phyloP scores from a whole-genome alignment of 2,797 vertebrate genomes.

The Cossypha polioptera region DNA sequence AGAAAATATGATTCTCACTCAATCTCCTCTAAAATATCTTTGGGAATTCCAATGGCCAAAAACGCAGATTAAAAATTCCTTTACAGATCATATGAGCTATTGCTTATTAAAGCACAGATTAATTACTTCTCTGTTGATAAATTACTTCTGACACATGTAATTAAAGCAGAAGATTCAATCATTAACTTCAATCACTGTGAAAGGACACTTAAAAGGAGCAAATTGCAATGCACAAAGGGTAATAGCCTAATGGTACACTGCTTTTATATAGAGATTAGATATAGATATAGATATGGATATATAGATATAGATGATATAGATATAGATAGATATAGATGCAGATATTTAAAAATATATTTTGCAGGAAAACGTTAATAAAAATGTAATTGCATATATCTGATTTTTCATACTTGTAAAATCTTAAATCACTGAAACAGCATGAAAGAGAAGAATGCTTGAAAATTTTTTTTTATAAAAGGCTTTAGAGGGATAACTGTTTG shows the following conservation, averaged over 20 bases:
- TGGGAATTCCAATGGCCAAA: background rate
- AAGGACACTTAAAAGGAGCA: background rate
- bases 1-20: background rate
- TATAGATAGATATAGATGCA: too few relatives aligned
- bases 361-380: background rate
- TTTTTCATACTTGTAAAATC: background rate
- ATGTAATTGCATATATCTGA: background rate
- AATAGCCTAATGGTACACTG: background rate
- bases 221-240: background rate
- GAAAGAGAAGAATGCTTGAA: background rate
- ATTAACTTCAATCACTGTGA: constrained; percentile 34
- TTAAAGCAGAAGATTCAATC: constrained; percentile 45
- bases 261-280: background rate
- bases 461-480: background rate
- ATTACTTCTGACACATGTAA: constrained; percentile 58
- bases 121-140: constrained; percentile 61
- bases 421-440: background rate
- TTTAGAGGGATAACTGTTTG: background rate
- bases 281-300: too few relatives aligned
- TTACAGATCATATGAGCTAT: constrained; percentile 25
- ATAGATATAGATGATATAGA: background rate
- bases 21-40: constrained; percentile 4
- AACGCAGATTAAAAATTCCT: constrained; percentile 13
- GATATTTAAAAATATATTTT: background rate
- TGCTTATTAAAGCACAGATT: constrained; percentile 55